Conservation (phyloP, 2,888 invertebrate species). For the Protodeltote pygarga region DNA sequence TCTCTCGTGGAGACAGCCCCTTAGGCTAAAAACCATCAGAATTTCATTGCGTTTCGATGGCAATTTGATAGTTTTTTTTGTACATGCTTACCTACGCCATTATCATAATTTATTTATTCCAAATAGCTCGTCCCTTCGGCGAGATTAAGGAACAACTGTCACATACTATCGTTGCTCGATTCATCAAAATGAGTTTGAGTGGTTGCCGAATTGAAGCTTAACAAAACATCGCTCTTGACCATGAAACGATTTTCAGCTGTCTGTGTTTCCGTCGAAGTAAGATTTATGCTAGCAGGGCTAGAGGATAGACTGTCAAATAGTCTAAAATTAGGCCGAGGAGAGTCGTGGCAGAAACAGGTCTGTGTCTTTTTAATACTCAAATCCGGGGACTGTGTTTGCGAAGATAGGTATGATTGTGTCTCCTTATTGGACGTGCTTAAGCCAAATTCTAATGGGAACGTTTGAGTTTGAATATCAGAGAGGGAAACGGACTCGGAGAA, state of each 20-base stretch:
- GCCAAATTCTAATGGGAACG: conserved; percentile 73
- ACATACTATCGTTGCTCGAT: conserved; percentile 50
- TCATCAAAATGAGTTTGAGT: conserved; percentile 75
- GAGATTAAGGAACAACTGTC: conserved; percentile 36
- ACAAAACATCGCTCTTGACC: conserved; percentile 61
- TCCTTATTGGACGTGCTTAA: conserved; percentile 69
- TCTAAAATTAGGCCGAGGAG: conserved; percentile 59
- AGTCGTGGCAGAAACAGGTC: conserved; percentile 72
- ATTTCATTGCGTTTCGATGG: too few species aligned
- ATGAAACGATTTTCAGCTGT: conserved; percentile 57
- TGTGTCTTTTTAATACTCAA: conserved; percentile 78
- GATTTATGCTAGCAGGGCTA: conserved; percentile 59
- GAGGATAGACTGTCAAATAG: conserved; percentile 66
- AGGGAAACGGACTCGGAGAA: conserved; percentile 72
- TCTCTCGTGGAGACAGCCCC: too few species aligned
- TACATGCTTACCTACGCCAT: too few species aligned
- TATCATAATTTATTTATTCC: too few species aligned
- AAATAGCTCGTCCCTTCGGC: not conserved
- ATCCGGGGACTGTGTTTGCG: conserved; percentile 67
- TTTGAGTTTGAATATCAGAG: conserved; percentile 80
- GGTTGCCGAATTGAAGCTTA: conserved; percentile 68
- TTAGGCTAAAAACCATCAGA: too few species aligned
- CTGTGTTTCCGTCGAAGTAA: conserved; percentile 75
- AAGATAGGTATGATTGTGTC: conserved; percentile 60
- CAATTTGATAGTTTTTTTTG: too few species aligned